phyloP scores from a whole-genome alignment of 2,113 vertebrate genomes.

The Sander vitreus region DNA sequence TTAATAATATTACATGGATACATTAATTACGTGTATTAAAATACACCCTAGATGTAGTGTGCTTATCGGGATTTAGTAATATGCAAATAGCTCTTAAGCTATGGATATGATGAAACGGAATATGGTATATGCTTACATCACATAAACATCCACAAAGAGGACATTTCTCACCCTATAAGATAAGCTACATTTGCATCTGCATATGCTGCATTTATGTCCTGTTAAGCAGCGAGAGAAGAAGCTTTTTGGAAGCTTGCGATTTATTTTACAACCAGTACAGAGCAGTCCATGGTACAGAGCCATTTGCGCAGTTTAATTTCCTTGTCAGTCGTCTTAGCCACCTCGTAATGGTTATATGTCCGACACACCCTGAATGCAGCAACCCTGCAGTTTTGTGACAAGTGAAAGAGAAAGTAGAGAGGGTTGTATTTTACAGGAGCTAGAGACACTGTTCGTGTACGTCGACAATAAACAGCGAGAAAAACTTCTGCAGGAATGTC shows the following conservation, averaged over 20 bases:
- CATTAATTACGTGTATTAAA: too few species aligned
- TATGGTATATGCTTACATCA: background rate
- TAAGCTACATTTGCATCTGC: background rate
- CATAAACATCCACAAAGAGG: background rate
- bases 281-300: background rate
- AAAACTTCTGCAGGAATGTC: too few species aligned
- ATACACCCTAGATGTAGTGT: background rate
- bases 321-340: background rate
- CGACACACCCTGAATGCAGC: background rate
- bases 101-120: background rate
- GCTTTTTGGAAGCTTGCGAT: background rate
- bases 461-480: background rate
- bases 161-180: background rate
- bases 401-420: conserved; percentile 39
- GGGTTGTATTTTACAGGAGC: background rate
- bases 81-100: background rate
- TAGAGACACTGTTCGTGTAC: background rate
- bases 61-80: background rate
- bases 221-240: background rate
- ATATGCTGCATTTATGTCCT: background rate
- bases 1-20: background rate
- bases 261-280: background rate
- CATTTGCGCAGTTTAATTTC: background rate
- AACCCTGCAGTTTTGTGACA: rapidly evolving
- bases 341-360: background rate